Percentiles rank a stretch among this genome's conserved stretches.
Conservation (phyloP, 2,888 invertebrate genomes). For the Rugalucina vietnamica region DNA sequence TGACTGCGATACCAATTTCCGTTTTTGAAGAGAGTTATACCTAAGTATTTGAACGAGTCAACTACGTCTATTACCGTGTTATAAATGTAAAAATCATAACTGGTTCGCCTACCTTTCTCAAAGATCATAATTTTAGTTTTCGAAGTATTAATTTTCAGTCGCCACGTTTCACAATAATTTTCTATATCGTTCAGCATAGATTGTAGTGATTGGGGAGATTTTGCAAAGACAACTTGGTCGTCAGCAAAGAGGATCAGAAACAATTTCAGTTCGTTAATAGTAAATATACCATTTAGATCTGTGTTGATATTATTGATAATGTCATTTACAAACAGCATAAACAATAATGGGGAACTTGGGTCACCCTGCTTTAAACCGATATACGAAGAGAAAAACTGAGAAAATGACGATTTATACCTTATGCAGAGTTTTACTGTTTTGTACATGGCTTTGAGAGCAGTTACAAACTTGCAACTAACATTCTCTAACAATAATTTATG, state of each 20-base stretch:
- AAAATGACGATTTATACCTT: conserved; percentile 15
- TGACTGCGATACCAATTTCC: not conserved
- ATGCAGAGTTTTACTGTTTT: conserved; percentile 28
- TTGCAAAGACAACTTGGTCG: conserved; percentile 27
- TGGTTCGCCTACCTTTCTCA: not conserved
- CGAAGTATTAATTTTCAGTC: conserved; percentile 14
- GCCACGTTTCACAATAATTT: conserved; percentile 18
- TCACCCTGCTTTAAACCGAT: conserved; percentile 44
- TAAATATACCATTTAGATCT: conserved; percentile 19
- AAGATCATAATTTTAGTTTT: conserved; percentile 28
- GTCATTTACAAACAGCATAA: conserved; percentile 37
- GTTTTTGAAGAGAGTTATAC: not conserved
- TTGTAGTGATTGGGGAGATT: not conserved
- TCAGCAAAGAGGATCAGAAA: conserved; percentile 30
- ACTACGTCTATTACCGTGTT: not conserved
- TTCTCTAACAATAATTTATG: conserved; percentile 30
- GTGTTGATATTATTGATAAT: conserved; percentile 13
- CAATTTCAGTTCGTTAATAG: conserved; percentile 1
- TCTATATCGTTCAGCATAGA: conserved; percentile 15
- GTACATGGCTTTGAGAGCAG: conserved; percentile 35
- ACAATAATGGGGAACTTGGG: conserved; percentile 18
- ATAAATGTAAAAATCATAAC: not conserved
- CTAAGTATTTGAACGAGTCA: not conserved
- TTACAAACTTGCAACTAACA: conserved; percentile 36
- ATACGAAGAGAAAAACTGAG: conserved; percentile 17